Evolutionary conservation across 2,113 vertebrate species (phyloP), one percentile per base, ranked within the genome.

Genomic region (Pandion haliaetus): DNA sequence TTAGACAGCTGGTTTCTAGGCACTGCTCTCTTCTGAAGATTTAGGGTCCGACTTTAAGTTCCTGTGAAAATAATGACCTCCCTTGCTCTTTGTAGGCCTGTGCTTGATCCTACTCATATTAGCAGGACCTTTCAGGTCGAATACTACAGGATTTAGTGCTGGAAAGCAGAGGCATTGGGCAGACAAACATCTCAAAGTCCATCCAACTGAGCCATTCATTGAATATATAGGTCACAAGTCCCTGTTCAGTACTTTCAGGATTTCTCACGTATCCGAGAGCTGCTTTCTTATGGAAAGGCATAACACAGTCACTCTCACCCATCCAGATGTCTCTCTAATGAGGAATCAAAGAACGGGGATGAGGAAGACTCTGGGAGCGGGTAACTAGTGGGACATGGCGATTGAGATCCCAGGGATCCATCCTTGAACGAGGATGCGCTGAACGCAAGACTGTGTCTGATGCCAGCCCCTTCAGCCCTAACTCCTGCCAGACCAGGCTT

Each of bases 61-160:
- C 91, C 91, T 91, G 95, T 95, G 93, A 97, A 95, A 97, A 95
- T 95, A 97, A 96, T 90, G 95, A 93, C 95, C 96, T 96, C 74
- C 57, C 92, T 96, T 86, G 72, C 92, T 96, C 93, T 86, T 88
- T 85, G 61, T 96, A 85, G 93, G 82, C 62, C 87, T 92, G 82
- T 74, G 78, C 92, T 96, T 95, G 93, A 95, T 96, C 94, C 86
- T 93, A 67, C 87, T 83, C 90, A 20, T 94, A 95, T 91, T 96
- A 95, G 78, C 87, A 95, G 71, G 93, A 93, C 91, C 91, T 95
- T 96, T 91, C 63, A 58, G 91, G 87, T 87, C 16, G 78, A 66
- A 52, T 44, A 66, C 44, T 80, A 21, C 85, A 88, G 93, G 90
- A 93, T 91, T 96, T 96, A 94, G 70, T 91, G 96, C 74, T 83